phyloP scores from a whole-genome alignment of 2,113 vertebrate genomes.

The Colistium nudipinnis region DNA sequence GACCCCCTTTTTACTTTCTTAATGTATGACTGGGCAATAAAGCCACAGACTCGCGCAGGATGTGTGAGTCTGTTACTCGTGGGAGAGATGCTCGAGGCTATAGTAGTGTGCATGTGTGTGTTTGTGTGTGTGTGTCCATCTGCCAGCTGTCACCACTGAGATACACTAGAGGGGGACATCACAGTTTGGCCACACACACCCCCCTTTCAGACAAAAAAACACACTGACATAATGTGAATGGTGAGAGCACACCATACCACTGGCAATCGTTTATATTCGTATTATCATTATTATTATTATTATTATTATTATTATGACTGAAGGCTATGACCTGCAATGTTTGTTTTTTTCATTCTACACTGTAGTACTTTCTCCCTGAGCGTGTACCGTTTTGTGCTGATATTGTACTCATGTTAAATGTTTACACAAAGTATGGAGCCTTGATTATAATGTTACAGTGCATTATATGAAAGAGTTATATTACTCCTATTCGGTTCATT shows the following conservation, averaged over 20 bases:
- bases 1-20: neutral
- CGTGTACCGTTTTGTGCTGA: too few species aligned
- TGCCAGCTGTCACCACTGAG: constrained; percentile 46
- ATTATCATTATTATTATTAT: neutral
- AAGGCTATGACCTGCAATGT: neutral
- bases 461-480: too few species aligned
- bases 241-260: neutral
- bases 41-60: neutral
- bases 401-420: too few species aligned
- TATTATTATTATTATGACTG: neutral
- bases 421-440: too few species aligned
- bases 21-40: neutral
- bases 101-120: too few species aligned
- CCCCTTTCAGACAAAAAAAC: constrained; percentile 13
- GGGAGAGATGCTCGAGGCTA: constrained; percentile 5
- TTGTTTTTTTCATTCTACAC: too few species aligned
- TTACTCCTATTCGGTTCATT: too few species aligned
- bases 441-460: too few species aligned
- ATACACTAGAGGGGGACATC: constrained; percentile 57
- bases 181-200: constrained; percentile 40
- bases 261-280: too few species aligned
- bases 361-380: too few species aligned
- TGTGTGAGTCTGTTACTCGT: constrained; percentile 2
- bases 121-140: constrained; percentile 22
- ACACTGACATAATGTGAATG: neutral